A percentile compares a stretch with the other conserved stretches of the same genome.
phyloP scores from a whole-genome alignment of 2,113 vertebrate species.

The Ceratotherium simum region DNA sequence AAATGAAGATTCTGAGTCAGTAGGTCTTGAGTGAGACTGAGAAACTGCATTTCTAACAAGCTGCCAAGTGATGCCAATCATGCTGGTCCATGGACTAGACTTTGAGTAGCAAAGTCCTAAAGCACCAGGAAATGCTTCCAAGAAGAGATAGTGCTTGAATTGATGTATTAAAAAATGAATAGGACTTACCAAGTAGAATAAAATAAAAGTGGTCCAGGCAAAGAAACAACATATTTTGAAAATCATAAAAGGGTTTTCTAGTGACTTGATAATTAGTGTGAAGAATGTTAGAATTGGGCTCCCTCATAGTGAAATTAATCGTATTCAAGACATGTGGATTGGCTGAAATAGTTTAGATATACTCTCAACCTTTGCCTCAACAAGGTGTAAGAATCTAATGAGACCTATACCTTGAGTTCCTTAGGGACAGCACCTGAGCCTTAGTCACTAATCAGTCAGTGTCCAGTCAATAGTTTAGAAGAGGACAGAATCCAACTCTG shows the following conservation, averaged over 20 bases:
- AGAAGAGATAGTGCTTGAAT: background rate
- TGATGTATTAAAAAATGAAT: background rate
- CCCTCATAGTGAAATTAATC: background rate
- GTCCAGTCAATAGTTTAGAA: background rate
- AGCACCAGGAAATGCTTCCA: background rate
- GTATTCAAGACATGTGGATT: background rate
- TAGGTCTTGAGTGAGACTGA: background rate
- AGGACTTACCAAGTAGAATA: background rate
- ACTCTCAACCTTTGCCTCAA: background rate
- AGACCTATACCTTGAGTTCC: background rate
- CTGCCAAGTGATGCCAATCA: background rate
- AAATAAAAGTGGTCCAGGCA: background rate
- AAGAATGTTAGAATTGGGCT: background rate
- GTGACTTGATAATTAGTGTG: background rate
- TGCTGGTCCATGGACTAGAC: background rate
- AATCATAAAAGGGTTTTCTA: background rate
- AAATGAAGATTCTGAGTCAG: background rate
- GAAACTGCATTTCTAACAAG: background rate
- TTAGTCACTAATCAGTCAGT: background rate
- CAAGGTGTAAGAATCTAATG: background rate
- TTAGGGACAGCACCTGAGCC: background rate
- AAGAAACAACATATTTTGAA: background rate
- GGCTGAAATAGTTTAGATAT: conserved; percentile 2
- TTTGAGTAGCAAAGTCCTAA: background rate
- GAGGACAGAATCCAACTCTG: background rate